Percentiles rank a stretch among this genome's conserved stretches.
These are phyloP conservation scores for Listronotus bonariensis DNA, from an alignment of 1,140 invertebrate species.

Conservation along the genomic window DNA sequence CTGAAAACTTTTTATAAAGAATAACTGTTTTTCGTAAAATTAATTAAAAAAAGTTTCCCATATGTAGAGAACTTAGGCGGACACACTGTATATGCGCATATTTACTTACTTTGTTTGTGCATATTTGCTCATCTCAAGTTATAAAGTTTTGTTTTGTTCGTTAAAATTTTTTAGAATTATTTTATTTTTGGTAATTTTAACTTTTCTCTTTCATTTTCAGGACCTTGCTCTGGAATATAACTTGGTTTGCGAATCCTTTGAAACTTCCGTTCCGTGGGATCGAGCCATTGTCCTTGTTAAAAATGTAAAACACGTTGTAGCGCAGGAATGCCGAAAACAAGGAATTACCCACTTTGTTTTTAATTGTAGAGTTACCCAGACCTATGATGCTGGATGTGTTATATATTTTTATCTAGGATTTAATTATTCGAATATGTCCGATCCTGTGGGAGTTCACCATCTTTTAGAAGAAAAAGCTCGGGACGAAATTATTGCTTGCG, in stretches of 20 bases:
- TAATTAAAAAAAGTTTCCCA: too few relatives aligned
- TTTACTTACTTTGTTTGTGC: too few relatives aligned
- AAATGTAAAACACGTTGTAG: slow-evolving; percentile 86
- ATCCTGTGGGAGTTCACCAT: slow-evolving; percentile 85
- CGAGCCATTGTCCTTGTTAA: slow-evolving; percentile 79
- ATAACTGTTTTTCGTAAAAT: too few relatives aligned
- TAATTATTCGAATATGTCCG: slow-evolving; percentile 69
- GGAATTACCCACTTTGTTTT: slow-evolving; percentile 70
- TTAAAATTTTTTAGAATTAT: too few relatives aligned
- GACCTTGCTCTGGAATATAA: slow-evolving; percentile 89
- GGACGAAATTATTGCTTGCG: slow-evolving; percentile 88
- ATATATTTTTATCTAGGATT: slow-evolving; percentile 99
- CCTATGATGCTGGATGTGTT: slow-evolving; percentile 95
- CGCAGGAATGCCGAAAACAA: slow-evolving; percentile 71
- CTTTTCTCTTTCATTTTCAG: slow-evolving; percentile 57
- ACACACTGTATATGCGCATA: too few relatives aligned
- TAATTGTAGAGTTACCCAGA: slow-evolving; percentile 91
- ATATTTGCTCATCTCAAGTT: too few relatives aligned
- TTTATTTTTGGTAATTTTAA: too few relatives aligned
- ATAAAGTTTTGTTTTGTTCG: too few relatives aligned
- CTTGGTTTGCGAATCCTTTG: slow-evolving; percentile 95
- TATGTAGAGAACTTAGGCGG: too few relatives aligned
- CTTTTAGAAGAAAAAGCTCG: slow-evolving; percentile 81
- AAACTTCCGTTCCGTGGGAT: slow-evolving; percentile 98
- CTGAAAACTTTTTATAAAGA: too few relatives aligned